These are phyloP conservation scores for Oenanthe oenanthe DNA, from an alignment of 2,113 vertebrate genomes.

Conservation along the genomic window DNA sequence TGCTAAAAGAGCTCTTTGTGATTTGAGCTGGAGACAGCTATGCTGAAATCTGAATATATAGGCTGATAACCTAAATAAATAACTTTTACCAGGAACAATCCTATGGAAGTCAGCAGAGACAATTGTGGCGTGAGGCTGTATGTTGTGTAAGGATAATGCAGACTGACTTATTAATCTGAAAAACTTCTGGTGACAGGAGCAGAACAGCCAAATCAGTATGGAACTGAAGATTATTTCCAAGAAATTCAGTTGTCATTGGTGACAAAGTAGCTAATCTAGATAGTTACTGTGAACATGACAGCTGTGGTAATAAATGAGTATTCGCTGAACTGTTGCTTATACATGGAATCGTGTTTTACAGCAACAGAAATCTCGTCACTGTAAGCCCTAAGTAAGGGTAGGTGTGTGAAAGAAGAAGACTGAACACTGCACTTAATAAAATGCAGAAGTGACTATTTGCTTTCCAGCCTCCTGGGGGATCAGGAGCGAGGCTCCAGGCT, in stretches of 20 bases:
- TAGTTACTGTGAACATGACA: background rate
- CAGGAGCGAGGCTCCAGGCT: background rate
- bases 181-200: background rate
- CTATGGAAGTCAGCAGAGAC: background rate
- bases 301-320: background rate
- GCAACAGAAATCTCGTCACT: background rate
- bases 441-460: background rate
- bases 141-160: background rate
- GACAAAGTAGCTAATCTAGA: background rate
- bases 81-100: background rate
- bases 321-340: background rate
- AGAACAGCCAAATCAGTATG: background rate
- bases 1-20: background rate
- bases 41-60: background rate
- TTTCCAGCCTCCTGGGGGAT: background rate
- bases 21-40: background rate
- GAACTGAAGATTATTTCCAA: background rate
- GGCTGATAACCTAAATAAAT: background rate
- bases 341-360: background rate
- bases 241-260: constrained; percentile 8
- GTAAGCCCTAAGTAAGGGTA: background rate
- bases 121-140: rapidly evolving
- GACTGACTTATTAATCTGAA: background rate
- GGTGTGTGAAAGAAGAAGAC: background rate
- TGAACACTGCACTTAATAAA: background rate